Conservation (phyloP, 2,113 vertebrate genomes). For the Otis tarda region DNA sequence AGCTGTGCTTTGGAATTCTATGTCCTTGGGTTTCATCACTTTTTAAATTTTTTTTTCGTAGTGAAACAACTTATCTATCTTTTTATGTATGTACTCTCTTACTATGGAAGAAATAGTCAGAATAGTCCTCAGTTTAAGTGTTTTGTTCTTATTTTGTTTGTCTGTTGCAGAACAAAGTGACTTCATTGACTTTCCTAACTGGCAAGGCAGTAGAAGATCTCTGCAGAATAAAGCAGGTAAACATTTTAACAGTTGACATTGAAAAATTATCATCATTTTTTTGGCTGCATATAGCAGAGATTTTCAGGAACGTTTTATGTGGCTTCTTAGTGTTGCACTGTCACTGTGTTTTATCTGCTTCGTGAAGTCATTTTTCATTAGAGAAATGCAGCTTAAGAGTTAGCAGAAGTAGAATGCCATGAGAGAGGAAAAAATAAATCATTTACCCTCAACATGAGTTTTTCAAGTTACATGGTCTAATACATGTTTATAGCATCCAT, state of each 20-base stretch:
- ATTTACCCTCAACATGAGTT: neutral
- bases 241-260: neutral
- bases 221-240: conserved; percentile 98
- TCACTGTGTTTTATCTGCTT: neutral
- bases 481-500: neutral
- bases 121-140: neutral
- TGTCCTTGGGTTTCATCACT: neutral
- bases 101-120: neutral
- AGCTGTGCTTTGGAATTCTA: neutral
- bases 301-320: neutral
- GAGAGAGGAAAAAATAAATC: neutral
- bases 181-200: conserved; percentile 94
- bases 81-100: neutral
- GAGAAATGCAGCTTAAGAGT: neutral
- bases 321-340: neutral
- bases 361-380: neutral
- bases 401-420: neutral
- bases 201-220: conserved; percentile 96
- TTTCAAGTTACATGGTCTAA: neutral
- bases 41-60: neutral
- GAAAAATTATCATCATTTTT: neutral
- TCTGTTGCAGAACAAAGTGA: conserved; percentile 93
- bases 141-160: neutral
- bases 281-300: neutral
- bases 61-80: neutral